Conservation (phyloP, 1,140 invertebrate species). For the Mactra quadrangularis region DNA sequence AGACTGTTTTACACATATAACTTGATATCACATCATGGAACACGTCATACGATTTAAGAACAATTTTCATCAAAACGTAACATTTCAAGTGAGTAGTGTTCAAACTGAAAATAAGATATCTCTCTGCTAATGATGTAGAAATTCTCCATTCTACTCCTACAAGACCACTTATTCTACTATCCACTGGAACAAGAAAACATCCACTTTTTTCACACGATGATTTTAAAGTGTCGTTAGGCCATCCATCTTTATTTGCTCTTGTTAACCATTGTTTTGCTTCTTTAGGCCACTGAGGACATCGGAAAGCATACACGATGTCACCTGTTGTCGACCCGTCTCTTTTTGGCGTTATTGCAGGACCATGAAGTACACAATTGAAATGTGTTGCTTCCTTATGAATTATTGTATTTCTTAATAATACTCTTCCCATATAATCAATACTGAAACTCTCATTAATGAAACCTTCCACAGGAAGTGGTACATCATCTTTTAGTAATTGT, state of each 20-base stretch:
- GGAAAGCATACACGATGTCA: not conserved
- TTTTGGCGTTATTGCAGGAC: not conserved
- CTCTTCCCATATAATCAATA: not conserved
- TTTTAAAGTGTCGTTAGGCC: not conserved
- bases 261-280: not conserved
- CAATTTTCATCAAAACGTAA: conserved; percentile 9
- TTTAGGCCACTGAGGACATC: conserved; percentile 1
- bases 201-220: not conserved
- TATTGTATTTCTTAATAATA: not conserved
- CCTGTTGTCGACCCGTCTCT: not conserved
- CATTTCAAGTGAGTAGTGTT: conserved; percentile 13
- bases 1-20: conserved; percentile 19
- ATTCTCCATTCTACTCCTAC: conserved; percentile 20
- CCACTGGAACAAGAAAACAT: conserved; percentile 24
- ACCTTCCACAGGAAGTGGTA: not conserved
- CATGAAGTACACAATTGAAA: not conserved
- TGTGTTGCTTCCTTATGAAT: not conserved
- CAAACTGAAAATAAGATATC: conserved; percentile 21
- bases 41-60: not conserved
- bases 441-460: not conserved
- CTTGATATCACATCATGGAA: not conserved
- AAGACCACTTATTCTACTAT: conserved; percentile 3
- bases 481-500: not conserved
- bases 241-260: not conserved
- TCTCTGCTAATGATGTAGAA: conserved; percentile 6